These are phyloP conservation scores for Cylindroiulus punctatus DNA, from an alignment of 2,888 invertebrate species.

Conservation along the genomic window DNA sequence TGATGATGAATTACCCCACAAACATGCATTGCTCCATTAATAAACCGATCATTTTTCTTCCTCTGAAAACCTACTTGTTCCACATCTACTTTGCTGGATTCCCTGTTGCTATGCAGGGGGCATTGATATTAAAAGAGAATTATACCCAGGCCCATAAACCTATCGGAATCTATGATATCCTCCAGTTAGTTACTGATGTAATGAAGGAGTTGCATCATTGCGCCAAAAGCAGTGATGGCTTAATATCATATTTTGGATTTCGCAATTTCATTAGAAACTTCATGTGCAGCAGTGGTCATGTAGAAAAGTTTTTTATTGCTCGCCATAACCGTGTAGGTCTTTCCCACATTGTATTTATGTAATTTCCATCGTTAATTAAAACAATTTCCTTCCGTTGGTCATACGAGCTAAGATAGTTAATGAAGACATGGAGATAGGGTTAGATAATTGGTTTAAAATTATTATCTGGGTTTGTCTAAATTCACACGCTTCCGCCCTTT, in stretches of 20 bases:
- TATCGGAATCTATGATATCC: not conserved
- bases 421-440: not conserved
- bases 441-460: not conserved
- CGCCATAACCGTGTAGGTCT: too few relatives aligned
- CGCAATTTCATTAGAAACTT: not conserved
- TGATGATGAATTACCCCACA: constrained; percentile 34
- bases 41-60: constrained; percentile 38
- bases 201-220: not conserved
- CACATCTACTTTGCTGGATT: not conserved
- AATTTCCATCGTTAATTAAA: too few relatives aligned
- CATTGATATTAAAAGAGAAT: constrained; percentile 23
- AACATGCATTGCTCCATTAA: constrained; percentile 42
- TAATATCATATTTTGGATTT: not conserved
- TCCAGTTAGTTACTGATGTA: not conserved
- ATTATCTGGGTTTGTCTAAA: not conserved
- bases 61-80: constrained; percentile 9
- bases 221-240: not conserved
- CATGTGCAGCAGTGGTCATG: too few relatives aligned
- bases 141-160: not conserved
- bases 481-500: not conserved
- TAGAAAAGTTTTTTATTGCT: too few relatives aligned
- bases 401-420: not conserved
- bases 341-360: too few relatives aligned
- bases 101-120: constrained; percentile 5
- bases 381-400: too few relatives aligned